These are phyloP conservation scores for Hydriomena furcata DNA, from an alignment of 2,888 invertebrate species.

Conservation along the genomic window DNA sequence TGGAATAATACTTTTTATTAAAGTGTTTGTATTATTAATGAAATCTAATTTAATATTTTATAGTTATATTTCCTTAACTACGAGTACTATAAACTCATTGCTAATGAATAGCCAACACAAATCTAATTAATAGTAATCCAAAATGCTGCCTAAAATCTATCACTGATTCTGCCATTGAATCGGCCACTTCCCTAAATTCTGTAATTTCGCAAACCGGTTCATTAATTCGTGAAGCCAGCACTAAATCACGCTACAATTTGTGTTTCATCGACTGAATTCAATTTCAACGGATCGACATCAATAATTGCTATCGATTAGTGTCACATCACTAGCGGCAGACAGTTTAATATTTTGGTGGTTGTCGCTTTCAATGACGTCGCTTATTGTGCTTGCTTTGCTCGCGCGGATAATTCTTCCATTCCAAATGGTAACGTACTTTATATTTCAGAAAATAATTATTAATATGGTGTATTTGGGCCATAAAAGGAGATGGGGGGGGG, in stretches of 20 bases:
- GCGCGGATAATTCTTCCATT: neutral
- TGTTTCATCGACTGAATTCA: slow-evolving; percentile 12
- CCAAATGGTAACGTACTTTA: no score
- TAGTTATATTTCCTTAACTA: no score
- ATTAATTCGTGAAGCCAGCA: slow-evolving; percentile 3
- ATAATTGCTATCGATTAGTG: slow-evolving; percentile 12
- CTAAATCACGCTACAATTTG: slow-evolving; percentile 12
- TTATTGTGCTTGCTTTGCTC: neutral
- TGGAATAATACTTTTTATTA: no score
- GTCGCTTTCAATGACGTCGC: slow-evolving; percentile 3
- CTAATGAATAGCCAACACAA: neutral
- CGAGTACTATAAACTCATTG: no score
- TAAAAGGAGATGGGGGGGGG: no score
- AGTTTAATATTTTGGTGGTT: neutral
- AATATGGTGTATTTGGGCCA: no score
- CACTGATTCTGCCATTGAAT: slow-evolving; percentile 1
- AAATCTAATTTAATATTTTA: no score
- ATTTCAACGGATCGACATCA: slow-evolving; percentile 4
- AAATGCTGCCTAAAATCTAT: neutral
- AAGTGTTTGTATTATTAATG: no score
- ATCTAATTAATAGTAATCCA: neutral
- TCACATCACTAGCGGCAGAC: slow-evolving; percentile 16
- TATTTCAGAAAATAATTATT: no score
- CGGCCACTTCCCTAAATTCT: neutral
- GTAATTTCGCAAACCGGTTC: slow-evolving; percentile 2